Evolutionary conservation across 2,888 invertebrate genomes (phyloP), one percentile per base, ranked within the genome.

Genomic region (Drosophila mulleri): DNA sequence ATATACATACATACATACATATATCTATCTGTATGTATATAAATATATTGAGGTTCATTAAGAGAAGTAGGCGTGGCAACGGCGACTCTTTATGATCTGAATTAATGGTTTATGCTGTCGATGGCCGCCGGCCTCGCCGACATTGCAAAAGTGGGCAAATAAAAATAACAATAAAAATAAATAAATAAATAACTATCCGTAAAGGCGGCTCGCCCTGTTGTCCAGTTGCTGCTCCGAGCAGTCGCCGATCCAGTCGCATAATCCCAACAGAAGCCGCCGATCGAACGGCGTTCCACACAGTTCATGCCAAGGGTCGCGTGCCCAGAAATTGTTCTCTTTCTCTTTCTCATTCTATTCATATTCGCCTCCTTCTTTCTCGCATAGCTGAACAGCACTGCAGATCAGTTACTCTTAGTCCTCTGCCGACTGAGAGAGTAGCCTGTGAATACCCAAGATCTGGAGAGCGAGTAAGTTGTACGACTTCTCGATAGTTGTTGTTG

Each of bases 71-170:
- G 86, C 86, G 81, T 83, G 83, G 73, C 84, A 65, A 42, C 62
- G 59, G 26, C 47, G 50, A 37, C 70, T 71, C 32, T 81, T 86
- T 83, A 86, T 83, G 83, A 86, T 74, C 75, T 64, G 71, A 83
- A 86, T 83, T 83, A 86, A 86, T 86, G 83, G 82, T 67, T 83
- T 80, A 73, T 81, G 86, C 71, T 80, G 83, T 70, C 80, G 76
- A 80, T 85, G 83, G 83, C 75, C 70, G 78, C 72, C 73, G 59
- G 73, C 66, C 61, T 63, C 58, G 58, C 64, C 44, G 72, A 59
- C 75, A 6, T 16, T 8, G 16, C 45, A 16, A 47, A 47, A 26
- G 23, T 23, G 20, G 7, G 4, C 37, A 37, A 41, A n/a, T 4
- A 9, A 41, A n/a, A 42, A 18, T 11, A 42, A 12, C 11, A 42